These are phyloP conservation scores for Neotoma lepida DNA, from an alignment of 2,113 vertebrate species.

Conservation along the genomic window DNA sequence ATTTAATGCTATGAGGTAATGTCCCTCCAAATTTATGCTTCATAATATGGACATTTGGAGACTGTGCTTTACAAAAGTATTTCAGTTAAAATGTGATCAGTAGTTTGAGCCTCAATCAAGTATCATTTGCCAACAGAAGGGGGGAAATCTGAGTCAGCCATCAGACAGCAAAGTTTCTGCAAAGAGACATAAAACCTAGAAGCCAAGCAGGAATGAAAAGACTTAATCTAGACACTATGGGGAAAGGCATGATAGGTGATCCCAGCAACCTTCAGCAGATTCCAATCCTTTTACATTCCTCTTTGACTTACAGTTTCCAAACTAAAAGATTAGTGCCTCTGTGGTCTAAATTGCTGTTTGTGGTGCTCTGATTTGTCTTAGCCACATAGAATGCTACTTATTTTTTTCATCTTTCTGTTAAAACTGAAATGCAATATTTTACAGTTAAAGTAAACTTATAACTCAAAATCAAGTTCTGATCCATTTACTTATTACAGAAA, in stretches of 20 bases:
- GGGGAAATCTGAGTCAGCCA: neutral
- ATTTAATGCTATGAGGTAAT: neutral
- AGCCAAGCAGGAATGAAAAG: neutral
- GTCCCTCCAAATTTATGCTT: neutral
- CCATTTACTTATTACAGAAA: neutral
- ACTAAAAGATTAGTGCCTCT: neutral
- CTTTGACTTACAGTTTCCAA: neutral
- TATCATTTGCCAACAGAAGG: neutral
- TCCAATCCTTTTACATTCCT: rapidly evolving
- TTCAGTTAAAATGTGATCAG: neutral
- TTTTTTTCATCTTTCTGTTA: neutral
- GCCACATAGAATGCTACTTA: neutral
- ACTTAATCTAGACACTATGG: neutral
- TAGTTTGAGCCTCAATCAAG: neutral
- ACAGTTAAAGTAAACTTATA: neutral
- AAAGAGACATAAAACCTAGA: neutral
- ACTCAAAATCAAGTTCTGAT: neutral
- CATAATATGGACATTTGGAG: neutral
- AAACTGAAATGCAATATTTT: neutral
- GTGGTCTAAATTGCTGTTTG: neutral
- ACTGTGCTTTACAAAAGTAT: neutral
- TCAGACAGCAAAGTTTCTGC: rapidly evolving
- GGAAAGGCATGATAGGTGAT: rapidly evolving
- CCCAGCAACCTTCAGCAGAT: neutral
- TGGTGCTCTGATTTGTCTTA: neutral